phyloP scores from a whole-genome alignment of 2,113 vertebrate species.

The Megaceryle torquata region DNA sequence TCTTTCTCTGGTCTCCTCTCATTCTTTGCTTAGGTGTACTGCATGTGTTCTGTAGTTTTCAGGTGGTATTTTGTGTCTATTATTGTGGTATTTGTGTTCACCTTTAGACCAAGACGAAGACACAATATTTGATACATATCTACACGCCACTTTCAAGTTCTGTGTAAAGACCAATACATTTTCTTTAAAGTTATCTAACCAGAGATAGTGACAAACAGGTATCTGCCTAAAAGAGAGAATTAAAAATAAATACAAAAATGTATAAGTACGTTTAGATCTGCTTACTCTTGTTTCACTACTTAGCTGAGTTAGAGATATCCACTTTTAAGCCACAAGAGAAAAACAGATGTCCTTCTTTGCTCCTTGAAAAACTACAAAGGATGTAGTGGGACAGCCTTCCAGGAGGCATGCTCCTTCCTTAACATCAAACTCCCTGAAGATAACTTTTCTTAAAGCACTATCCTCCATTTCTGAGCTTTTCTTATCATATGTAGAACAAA shows the following conservation, averaged over 20 bases:
- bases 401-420: too few relatives aligned
- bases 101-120: neutral
- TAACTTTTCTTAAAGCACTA: too few relatives aligned
- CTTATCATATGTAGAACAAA: too few relatives aligned
- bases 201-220: neutral
- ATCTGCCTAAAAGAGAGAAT: neutral
- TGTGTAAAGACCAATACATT: neutral
- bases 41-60: neutral
- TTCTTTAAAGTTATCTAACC: neutral
- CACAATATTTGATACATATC: neutral
- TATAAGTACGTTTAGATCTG: neutral
- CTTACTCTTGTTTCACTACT: neutral
- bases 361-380: too few relatives aligned
- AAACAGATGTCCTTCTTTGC: too few relatives aligned
- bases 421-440: too few relatives aligned
- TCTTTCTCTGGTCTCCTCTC: neutral
- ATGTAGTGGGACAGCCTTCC: too few relatives aligned
- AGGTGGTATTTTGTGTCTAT: neutral
- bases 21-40: neutral
- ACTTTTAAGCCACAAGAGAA: neutral
- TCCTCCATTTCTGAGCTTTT: too few relatives aligned
- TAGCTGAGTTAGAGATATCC: neutral
- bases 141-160: neutral
- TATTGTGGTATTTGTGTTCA: neutral
- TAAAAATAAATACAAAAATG: neutral